A percentile compares a stretch with the other conserved stretches of the same genome.
These are phyloP conservation scores for Sarcophaga carnaria DNA, from an alignment of 2,888 invertebrate species.

Conservation along the genomic window DNA sequence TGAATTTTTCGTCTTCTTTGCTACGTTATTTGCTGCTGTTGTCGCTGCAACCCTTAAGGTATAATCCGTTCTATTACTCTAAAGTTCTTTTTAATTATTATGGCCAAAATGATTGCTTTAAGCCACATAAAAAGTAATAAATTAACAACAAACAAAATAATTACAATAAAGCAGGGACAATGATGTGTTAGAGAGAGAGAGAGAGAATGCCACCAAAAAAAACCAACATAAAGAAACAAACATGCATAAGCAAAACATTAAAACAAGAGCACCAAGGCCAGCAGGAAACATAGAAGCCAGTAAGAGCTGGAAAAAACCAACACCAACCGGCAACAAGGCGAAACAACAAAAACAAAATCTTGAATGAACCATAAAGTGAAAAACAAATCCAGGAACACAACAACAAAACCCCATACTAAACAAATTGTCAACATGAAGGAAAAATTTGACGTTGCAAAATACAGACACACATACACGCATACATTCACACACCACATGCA, in stretches of 20 bases:
- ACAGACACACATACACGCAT: not conserved
- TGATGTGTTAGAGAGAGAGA: not conserved
- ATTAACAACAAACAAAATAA: constrained; percentile 16
- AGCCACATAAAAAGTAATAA: constrained; percentile 62
- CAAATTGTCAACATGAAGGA: constrained; percentile 67
- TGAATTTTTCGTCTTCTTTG: not conserved
- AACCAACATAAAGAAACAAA: too few relatives aligned
- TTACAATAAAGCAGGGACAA: not conserved
- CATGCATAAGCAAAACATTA: too few relatives aligned
- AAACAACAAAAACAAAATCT: constrained; percentile 1
- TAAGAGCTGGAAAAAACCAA: not conserved
- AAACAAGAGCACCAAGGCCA: too few relatives aligned
- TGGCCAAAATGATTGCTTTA: constrained; percentile 60
- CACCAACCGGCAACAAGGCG: constrained; percentile 7
- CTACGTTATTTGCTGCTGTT: not conserved
- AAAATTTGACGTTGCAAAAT: constrained; percentile 52
- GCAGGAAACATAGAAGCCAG: too few relatives aligned
- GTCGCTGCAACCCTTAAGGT: not conserved
- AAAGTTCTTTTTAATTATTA: constrained; percentile 62
- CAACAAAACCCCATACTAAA: constrained; percentile 43
- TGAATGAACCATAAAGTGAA: constrained; percentile 53
- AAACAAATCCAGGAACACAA: constrained; percentile 10
- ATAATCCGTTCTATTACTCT: constrained; percentile 49
- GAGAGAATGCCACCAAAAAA: not conserved
- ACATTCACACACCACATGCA: not conserved